A percentile compares a stretch with the other conserved stretches of the same genome.
Evolutionary conservation across 1,140 invertebrate genomes (phyloP).

Genomic region (Scaptomyza hsui): DNA sequence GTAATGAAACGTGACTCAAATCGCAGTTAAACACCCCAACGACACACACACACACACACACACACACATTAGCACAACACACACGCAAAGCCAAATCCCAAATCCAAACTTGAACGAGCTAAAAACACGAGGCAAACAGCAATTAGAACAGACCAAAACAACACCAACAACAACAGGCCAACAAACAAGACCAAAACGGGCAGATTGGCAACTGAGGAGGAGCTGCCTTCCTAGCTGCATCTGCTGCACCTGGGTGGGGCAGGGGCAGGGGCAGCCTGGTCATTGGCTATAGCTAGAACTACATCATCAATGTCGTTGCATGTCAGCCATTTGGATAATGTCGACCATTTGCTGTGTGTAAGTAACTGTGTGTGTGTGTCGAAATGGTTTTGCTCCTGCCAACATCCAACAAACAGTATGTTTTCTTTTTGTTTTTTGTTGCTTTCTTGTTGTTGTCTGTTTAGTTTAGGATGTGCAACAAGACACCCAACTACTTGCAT

Average conservation of each 20-base stretch:
- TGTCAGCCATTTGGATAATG: conserved; percentile 78
- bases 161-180: conserved; percentile 27
- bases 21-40: conserved; percentile 77
- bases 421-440: conserved; percentile 9
- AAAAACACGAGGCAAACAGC: conserved; percentile 70
- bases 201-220: background rate
- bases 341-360: conserved; percentile 45
- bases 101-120: conserved; percentile 54
- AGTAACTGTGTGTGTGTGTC: conserved; percentile 15
- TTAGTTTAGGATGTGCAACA: conserved; percentile 36
- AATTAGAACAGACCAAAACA: conserved; percentile 72
- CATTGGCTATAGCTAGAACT: conserved; percentile 17
- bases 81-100: conserved; percentile 46
- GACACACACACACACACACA: conserved; percentile 38
- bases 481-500: conserved; percentile 36
- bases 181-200: conserved; percentile 43
- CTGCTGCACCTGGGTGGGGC: background rate
- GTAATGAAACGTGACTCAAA: conserved; percentile 82
- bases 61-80: conserved; percentile 22
- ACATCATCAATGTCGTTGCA: conserved; percentile 74
- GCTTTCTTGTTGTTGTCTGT: conserved; percentile 7
- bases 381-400: conserved; percentile 29
- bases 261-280: background rate
- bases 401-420: conserved; percentile 32
- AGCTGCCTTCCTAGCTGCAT: background rate